phyloP scores from a whole-genome alignment of 2,797 vertebrate genomes.

The Galaxias olidus region DNA sequence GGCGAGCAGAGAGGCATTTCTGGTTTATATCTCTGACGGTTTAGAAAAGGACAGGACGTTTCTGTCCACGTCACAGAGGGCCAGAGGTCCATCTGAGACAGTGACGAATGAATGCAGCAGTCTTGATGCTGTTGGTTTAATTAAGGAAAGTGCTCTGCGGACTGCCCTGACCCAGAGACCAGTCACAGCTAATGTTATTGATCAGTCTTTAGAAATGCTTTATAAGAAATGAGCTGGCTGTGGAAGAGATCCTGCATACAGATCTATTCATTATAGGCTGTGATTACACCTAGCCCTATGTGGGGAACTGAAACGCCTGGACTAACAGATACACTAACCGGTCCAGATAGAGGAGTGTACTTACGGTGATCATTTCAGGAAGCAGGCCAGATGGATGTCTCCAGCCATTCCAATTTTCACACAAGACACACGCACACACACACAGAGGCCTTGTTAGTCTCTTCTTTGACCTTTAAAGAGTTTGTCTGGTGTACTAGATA shows the following conservation, averaged over 20 bases:
- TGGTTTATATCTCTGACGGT: not conserved
- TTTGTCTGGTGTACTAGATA: no score
- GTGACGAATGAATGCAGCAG: slow-evolving; percentile 46
- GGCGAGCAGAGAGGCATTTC: not conserved
- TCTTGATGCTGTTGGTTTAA: slow-evolving; percentile 37
- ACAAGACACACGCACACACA: no score
- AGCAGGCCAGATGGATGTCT: no score
- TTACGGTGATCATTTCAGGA: no score
- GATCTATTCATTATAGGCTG: no score
- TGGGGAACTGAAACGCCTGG: no score
- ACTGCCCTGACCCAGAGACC: slow-evolving; percentile 21
- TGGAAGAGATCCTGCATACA: not conserved
- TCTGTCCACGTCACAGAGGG: not conserved
- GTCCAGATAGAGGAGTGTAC: no score
- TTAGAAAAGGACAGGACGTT: not conserved
- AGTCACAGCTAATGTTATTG: slow-evolving; percentile 44
- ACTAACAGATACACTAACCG: no score
- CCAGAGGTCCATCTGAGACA: slow-evolving; percentile 16
- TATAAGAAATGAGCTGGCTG: slow-evolving; percentile 29
- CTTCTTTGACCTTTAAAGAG: no score
- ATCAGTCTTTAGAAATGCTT: slow-evolving; percentile 45
- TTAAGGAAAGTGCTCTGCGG: slow-evolving; percentile 55
- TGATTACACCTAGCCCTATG: no score
- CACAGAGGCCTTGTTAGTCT: no score
- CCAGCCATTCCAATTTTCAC: no score